Conservation (phyloP, 2,113 vertebrate genomes). For the Cebus imitator region DNA sequence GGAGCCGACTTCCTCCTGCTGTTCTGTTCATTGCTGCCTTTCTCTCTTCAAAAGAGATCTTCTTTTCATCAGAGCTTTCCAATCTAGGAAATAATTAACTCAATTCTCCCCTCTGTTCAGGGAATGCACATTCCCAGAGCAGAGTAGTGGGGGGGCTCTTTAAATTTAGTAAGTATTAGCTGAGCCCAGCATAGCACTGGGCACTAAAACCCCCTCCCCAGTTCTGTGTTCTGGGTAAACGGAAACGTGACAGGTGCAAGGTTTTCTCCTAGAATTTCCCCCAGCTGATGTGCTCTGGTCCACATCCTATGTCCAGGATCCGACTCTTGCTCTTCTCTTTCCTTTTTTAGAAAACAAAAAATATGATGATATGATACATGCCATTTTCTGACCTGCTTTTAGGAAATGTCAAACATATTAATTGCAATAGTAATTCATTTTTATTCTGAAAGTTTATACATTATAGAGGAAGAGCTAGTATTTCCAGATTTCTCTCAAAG, state of each 20-base stretch:
- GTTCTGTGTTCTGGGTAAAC: background rate
- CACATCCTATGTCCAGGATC: background rate
- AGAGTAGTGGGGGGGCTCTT: background rate
- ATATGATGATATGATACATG: background rate
- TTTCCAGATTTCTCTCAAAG: background rate
- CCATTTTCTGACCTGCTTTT: background rate
- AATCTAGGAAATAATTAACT: background rate
- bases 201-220: background rate
- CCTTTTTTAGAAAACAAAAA: background rate
- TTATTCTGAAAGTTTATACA: background rate
- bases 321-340: background rate
- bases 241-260: background rate
- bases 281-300: background rate
- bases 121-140: background rate
- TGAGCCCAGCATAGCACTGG: background rate
- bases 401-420: background rate
- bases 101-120: background rate
- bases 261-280: background rate
- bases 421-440: background rate
- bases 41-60: constrained; percentile 33
- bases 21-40: background rate
- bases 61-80: constrained; percentile 2
- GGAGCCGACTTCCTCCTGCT: background rate
- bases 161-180: background rate
- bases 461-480: background rate